phyloP scores from a whole-genome alignment of 2,797 vertebrate genomes.

The Vireo griseus region DNA sequence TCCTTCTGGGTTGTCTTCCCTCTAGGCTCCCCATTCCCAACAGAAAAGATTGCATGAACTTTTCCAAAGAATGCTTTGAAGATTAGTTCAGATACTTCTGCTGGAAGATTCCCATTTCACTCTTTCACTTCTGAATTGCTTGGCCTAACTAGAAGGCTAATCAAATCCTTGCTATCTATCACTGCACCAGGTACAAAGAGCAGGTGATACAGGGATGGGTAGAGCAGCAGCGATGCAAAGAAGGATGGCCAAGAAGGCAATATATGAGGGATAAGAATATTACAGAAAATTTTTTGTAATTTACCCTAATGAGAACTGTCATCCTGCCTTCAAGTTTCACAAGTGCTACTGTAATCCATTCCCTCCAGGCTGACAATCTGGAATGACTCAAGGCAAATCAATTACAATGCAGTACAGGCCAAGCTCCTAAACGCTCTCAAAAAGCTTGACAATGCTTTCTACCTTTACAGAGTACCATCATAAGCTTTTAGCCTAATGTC shows the following conservation, averaged over 20 bases:
- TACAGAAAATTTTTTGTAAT: neutral
- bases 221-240: neutral
- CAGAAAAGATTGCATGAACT: neutral
- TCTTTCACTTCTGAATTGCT: neutral
- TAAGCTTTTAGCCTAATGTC: neutral
- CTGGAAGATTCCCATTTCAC: neutral
- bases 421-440: neutral
- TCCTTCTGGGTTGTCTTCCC: neutral
- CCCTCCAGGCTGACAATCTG: neutral
- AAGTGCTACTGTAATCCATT: neutral
- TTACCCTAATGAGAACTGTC: neutral
- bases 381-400: neutral
- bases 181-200: neutral
- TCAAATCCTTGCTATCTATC: too few relatives aligned
- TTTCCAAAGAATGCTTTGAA: neutral
- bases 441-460: neutral
- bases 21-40: neutral
- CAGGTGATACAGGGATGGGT: neutral
- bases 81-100: neutral
- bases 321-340: neutral
- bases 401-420: neutral
- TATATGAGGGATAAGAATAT: neutral
- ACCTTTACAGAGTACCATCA: neutral
- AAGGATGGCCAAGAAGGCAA: neutral
- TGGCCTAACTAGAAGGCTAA: neutral